These are phyloP conservation scores for Labia minor DNA, from an alignment of 2,888 invertebrate species.

Conservation along the genomic window DNA sequence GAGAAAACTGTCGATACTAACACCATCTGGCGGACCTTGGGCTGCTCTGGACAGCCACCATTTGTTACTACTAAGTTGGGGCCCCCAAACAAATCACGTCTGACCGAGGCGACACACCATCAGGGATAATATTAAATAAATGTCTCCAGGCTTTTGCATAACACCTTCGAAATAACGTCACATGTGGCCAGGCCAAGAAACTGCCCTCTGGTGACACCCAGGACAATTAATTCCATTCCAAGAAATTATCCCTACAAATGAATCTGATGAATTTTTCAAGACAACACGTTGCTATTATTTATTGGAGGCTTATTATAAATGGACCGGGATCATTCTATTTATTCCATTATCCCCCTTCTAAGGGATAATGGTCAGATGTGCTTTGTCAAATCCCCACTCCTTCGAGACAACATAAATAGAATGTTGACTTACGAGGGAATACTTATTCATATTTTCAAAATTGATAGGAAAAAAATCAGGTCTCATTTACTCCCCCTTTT, in stretches of 20 bases:
- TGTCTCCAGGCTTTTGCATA: conserved; percentile 26
- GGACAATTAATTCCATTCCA: not conserved
- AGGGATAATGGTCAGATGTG: too few species aligned
- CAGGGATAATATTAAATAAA: conserved; percentile 27
- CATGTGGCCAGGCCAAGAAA: not conserved
- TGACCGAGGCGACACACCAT: conserved; percentile 21
- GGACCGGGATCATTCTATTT: too few species aligned
- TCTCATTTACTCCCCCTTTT: too few species aligned
- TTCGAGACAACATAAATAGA: too few species aligned
- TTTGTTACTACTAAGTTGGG: conserved; percentile 28
- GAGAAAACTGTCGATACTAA: conserved; percentile 26
- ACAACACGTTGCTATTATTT: too few species aligned
- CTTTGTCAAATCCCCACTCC: too few species aligned
- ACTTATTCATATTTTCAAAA: too few species aligned
- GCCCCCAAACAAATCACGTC: conserved; percentile 28
- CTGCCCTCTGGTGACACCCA: not conserved
- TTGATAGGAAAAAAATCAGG: too few species aligned
- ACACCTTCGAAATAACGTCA: conserved; percentile 18
- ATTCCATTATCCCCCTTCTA: too few species aligned
- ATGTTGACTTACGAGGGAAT: too few species aligned
- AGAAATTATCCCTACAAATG: not conserved
- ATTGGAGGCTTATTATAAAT: too few species aligned
- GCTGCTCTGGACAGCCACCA: conserved; percentile 27
- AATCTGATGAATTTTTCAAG: too few species aligned
- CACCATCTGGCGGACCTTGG: conserved; percentile 26